A percentile compares a stretch with the other conserved stretches of the same genome.
These are phyloP conservation scores for Ceyx erithaca DNA, from an alignment of 2,797 vertebrate species.

Conservation along the genomic window DNA sequence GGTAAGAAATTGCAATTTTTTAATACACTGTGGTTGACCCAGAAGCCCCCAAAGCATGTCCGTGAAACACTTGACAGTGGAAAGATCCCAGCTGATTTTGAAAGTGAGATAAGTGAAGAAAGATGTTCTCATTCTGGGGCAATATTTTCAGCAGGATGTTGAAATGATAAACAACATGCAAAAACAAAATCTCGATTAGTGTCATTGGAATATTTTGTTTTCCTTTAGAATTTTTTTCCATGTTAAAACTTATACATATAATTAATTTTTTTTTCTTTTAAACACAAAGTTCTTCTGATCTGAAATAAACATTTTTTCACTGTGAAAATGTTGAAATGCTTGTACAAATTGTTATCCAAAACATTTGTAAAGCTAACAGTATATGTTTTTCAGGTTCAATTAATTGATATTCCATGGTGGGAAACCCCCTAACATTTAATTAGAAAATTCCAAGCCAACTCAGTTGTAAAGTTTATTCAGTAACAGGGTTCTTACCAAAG, in stretches of 20 bases:
- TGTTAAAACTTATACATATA: background rate
- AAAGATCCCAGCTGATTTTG: background rate
- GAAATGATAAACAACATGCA: background rate
- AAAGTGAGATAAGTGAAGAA: background rate
- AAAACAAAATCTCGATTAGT: background rate
- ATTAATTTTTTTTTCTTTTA: background rate
- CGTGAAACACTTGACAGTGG: background rate
- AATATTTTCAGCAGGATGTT: background rate
- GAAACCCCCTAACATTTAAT: background rate
- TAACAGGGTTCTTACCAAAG: background rate
- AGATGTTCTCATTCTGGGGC: background rate
- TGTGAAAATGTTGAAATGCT: background rate
- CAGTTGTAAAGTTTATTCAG: background rate
- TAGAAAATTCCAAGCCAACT: background rate
- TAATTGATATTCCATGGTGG: background rate
- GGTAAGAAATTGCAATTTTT: background rate
- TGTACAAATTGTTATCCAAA: background rate
- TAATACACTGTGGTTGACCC: background rate
- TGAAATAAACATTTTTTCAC: background rate
- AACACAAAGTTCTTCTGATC: background rate
- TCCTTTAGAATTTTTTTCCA: background rate
- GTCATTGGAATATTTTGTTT: background rate
- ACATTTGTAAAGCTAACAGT: background rate
- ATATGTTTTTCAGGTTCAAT: background rate
- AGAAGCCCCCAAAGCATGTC: background rate